Evolutionary conservation across 2,888 invertebrate genomes (phyloP), one percentile per base, ranked within the genome.

Genomic region (Laspeyria flexula): DNA sequence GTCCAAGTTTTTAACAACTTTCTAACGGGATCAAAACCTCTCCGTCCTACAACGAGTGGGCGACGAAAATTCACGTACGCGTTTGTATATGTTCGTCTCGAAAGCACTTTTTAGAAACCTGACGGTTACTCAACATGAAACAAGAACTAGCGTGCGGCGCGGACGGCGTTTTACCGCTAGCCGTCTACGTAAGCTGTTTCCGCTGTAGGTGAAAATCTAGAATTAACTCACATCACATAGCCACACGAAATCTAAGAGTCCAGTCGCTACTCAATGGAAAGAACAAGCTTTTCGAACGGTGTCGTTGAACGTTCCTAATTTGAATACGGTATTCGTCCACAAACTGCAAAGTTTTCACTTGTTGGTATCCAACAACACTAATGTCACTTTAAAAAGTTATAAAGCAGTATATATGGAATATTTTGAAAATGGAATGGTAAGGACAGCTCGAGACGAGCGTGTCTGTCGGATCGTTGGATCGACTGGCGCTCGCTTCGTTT

Each of bases 131-230:
- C 84, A 88, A 89, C 81, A 79, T 73, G 77, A 78, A 79, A 78
- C 81, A 77, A 81, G 81, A 82, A 81, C 77, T 88, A 83, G 88
- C 88, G 88, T 88, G 90, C 79, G 79, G 80, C 85, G 82, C 85
- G 83, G 81, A 80, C 85, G 82, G 79, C 82, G 86, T 81, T 90
- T 88, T 90, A 91, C 90, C 91, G 91, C 90, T 91, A 91, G 68
- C 72, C 84, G 88, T 83, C 85, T 80, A 90, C 90, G 90, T 90
- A 89, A 87, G 86, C 90, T 75, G 86, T 89, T 90, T 90, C 89
- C 90, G 89, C 77, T 85, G 79, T 82, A 80, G 86, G 89, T 88
- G 88, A 89, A 90, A 91, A 88, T 88, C 87, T 86, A 87, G 87
- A 88, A 85, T 88, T 86, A 84, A 85, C 83, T 84, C 81, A 83